Evolutionary conservation across 2,888 invertebrate genomes (phyloP), one percentile per base, ranked within the genome.

Genomic region (Girardia tigrina): DNA sequence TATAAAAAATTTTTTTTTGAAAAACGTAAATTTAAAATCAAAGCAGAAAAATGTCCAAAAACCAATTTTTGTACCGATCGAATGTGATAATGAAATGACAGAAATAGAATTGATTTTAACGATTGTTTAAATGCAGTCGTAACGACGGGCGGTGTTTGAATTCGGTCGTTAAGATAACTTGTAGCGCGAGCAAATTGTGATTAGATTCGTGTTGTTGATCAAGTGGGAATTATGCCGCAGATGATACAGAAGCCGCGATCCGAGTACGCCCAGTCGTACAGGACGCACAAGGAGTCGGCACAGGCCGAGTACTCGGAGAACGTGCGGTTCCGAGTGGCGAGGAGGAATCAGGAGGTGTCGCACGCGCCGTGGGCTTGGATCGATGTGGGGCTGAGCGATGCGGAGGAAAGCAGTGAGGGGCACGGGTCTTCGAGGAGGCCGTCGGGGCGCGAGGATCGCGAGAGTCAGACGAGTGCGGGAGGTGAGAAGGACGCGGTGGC

Each of bases 81-180:
- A 36, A 36, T 36, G 8, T 36, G 36, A 16, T 12, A 36, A 36
- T 36, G 8, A 36, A 36, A 16, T 36, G 16, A 16, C 36, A 12
- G 8, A 16, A 36, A 12, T 36, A 36, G n/a, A n/a, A 23, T 56
- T 8, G 23, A 56, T 56, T 20, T 56, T 56, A 56, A 20, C n/a
- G 56, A 4, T 56, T 56, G 56, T 56, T 56, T 56, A 56, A 56
- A 56, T 2, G n/a, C n/a, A 20, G 23, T 12, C 4, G 4, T 56
- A 56, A 56, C 56, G 4, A 23, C 23, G 56, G 4, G 23, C n/a
- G 23, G n/a, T n/a, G 36, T 12, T 56, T 56, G 23, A 56, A 56
- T 56, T 56, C 56, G 56, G n/a, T 56, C 23, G 56, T 56, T 56
- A 56, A 56, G 56, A 56, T 56, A 56, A 56, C 4, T 56, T 36